Conservation (phyloP, 2,797 vertebrate species). For the Oreochromis grahami region DNA sequence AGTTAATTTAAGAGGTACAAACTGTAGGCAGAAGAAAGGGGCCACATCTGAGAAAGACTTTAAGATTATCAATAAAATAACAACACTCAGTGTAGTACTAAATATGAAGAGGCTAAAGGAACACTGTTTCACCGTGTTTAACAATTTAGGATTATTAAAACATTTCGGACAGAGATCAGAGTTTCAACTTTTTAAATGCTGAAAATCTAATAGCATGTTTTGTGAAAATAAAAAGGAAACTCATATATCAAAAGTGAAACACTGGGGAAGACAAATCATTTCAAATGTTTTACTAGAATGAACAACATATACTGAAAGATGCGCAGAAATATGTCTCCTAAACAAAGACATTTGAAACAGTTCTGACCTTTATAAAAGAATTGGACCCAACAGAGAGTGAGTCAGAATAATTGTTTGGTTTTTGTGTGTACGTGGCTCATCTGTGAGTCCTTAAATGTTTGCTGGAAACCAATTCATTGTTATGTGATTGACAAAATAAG, state of each 20-base stretch:
- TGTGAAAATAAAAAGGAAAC: not conserved
- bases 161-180: not conserved
- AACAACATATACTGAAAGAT: not conserved
- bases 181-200: not conserved
- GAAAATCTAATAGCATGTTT: not conserved
- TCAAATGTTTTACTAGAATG: not conserved
- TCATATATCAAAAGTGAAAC: not conserved
- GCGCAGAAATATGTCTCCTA: not conserved
- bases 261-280: not conserved
- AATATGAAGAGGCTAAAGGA: not conserved
- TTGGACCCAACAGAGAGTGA: not conserved
- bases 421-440: not conserved
- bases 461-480: not conserved
- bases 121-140: not conserved
- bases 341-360: not conserved
- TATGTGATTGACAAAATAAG: not conserved
- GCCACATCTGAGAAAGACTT: not conserved
- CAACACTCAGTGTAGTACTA: not conserved
- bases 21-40: not conserved
- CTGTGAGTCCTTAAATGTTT: not conserved
- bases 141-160: not conserved
- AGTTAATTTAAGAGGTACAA: not conserved
- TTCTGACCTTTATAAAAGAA: not conserved
- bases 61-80: not conserved
- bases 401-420: not conserved